Evolutionary conservation across 1,140 invertebrate genomes (phyloP), one percentile per base, ranked within the genome.

Genomic region (Dendrolimus punctatus): DNA sequence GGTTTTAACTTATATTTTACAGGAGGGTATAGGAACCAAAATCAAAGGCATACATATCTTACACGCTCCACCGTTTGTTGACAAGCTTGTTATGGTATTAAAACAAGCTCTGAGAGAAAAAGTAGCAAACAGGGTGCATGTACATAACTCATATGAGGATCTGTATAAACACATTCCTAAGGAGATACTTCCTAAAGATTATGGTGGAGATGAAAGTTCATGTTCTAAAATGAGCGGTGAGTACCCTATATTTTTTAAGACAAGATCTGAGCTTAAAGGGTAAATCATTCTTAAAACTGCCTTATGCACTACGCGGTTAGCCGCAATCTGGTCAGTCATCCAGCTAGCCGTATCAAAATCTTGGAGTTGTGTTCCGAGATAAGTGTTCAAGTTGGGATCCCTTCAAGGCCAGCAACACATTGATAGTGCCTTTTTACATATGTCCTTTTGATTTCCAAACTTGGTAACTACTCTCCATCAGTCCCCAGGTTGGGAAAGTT

Each of bases 21-120:
- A 92, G 90, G 89, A 91, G 73, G 88, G 88, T 5, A 90, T 90
- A 47, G 90, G 90, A 0, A 76, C 87, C 37, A 88, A 90, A 73
- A 87, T 91, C 57, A 90, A 90, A 68, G 90, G 89, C 5, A 88
- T 91, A 53, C 90, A 92, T 66, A 89, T 91, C 60, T 63, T 90
- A 45, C 88, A 89, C 62, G 85, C 87, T 0, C 87, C 87, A 6
- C 64, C 73, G 9, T 89, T 85, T 57, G 73, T 88, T 9, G 87
- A 89, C 56, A 85, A 76, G 56, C 55, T 89, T 38, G 58, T 89
- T 8, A 79, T 73, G 44, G 44, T 90, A 46, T 51, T 88, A n/a
- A 90, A 89, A 64, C 76, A 81, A 53, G 70, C 72, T 8, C 64
- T 89, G 5, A 85, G 84, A 58, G 80, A 86, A 46, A 89, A 90